phyloP scores from a whole-genome alignment of 92 coral and sea anemone species.

The Phenganax subtilis region DNA sequence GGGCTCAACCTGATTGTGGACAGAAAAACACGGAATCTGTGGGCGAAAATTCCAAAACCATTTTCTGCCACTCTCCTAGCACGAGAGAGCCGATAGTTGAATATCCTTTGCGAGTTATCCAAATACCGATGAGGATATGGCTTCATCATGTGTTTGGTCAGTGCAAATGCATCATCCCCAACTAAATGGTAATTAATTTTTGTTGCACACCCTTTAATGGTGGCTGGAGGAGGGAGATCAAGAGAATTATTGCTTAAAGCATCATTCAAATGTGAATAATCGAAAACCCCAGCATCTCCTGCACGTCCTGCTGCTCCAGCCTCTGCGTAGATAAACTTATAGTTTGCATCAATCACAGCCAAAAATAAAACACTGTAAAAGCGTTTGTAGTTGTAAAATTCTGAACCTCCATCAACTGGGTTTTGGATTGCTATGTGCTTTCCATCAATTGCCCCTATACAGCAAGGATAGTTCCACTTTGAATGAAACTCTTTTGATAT shows the following conservation, averaged over 20 bases:
- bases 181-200: constrained; percentile 14
- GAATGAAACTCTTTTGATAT: constrained; percentile 15
- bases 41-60: constrained; percentile 39
- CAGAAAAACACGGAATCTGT: constrained; percentile 32
- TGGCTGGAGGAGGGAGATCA: constrained; percentile 19
- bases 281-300: constrained; percentile 36
- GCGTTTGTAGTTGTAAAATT: constrained; percentile 26
- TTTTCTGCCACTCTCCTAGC: constrained; percentile 39
- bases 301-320: constrained; percentile 36
- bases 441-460: constrained; percentile 37
- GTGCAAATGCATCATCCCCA: constrained; percentile 46
- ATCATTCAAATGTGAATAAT: constrained; percentile 1
- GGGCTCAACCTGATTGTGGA: constrained; percentile 30
- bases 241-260: constrained; percentile 14
- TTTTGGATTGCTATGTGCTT: constrained; percentile 36
- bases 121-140: constrained; percentile 39
- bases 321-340: constrained; percentile 32
- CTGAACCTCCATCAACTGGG: constrained; percentile 19
- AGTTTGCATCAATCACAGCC: constrained; percentile 39
- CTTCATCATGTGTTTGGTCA: constrained; percentile 30
- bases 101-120: constrained; percentile 36
- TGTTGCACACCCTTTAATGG: background rate
- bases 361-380: constrained; percentile 34
- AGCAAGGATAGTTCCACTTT: constrained; percentile 35
- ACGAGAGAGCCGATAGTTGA: constrained; percentile 35